Evolutionary conservation across 2,888 invertebrate genomes (phyloP), one percentile per base, ranked within the genome.

Genomic region (Hypomecis atomaria): DNA sequence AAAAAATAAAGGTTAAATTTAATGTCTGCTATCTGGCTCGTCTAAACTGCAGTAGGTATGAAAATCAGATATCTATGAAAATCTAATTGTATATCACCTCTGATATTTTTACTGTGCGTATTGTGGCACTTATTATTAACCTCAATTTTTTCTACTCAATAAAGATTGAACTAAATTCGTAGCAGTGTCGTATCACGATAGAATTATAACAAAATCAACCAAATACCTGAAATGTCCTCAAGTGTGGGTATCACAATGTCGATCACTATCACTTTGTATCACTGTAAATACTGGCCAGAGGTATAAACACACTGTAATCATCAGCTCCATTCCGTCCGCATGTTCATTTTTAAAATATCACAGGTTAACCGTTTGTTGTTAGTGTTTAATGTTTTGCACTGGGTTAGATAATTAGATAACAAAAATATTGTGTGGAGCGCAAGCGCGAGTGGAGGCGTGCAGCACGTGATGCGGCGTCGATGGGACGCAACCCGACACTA

Each of bases 401-500:
- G 70, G 61, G 61, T 76, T 76, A 79, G 78, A 78, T 82, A 85
- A 44, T 76, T 76, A 79, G 78, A 78, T 82, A 85, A 44, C 79
- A 84, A 86, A 85, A 88, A 87, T 83, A 84, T 86, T 88, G 78
- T 81, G 79, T 78, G 75, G 77, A 86, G 92, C 90, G 92, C 90
- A 85, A 83, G 88, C 89, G 89, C 74, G 71, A 73, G 77, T 77
- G 53, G 62, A 56, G 74, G 75, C 77, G 79, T 82, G 83, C 88
- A 81, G 76, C 82, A 89, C 90, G 87, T 88, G 92, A 88, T 89
- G 90, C 90, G 86, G 84, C 90, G 88, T 83, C 88, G 86, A 84
- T 92, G 92, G 93, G 92, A 92, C 92, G 91, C 93, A 85, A 92
- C 92, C 92, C 93, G 91, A 92, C 87, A 93, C 93, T 93, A 90